phyloP scores from a whole-genome alignment of 2,113 vertebrate genomes.

The Syngnathus typhle region DNA sequence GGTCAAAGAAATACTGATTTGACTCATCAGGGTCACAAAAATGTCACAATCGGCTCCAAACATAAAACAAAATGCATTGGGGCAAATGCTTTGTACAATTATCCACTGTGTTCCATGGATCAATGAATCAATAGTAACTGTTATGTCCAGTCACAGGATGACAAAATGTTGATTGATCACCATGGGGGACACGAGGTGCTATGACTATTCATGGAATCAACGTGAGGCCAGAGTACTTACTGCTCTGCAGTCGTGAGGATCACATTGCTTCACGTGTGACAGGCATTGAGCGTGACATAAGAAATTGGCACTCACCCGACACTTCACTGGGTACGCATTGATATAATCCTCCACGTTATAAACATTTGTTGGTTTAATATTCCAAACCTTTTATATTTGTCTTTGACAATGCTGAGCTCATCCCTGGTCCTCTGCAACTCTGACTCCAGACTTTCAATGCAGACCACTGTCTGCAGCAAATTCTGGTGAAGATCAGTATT shows the following conservation, averaged over 20 bases:
- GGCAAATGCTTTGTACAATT: neutral
- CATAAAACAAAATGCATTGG: neutral
- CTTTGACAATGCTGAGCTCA: conserved; percentile 63
- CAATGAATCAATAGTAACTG: conserved; percentile 24
- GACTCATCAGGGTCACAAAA: too few relatives aligned
- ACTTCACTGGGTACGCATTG: neutral
- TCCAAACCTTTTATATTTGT: conserved; percentile 68
- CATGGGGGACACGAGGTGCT: neutral
- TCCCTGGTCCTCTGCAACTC: conserved; percentile 66
- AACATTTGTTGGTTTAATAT: neutral
- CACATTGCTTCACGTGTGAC: neutral
- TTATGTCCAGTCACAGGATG: conserved; percentile 24
- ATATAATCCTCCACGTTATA: neutral
- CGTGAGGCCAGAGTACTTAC: neutral
- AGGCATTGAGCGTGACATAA: neutral
- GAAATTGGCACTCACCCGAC: neutral
- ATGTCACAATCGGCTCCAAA: neutral
- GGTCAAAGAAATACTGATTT: neutral
- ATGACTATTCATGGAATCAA: neutral
- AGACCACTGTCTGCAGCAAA: conserved; percentile 64
- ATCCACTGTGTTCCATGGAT: conserved; percentile 27
- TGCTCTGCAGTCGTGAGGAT: neutral
- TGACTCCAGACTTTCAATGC: conserved; percentile 69
- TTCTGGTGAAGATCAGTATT: conserved; percentile 71
- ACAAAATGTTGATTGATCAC: conserved; percentile 9